phyloP scores from a whole-genome alignment of 2,888 invertebrate genomes.

The Caenorhabditis sp. region DNA sequence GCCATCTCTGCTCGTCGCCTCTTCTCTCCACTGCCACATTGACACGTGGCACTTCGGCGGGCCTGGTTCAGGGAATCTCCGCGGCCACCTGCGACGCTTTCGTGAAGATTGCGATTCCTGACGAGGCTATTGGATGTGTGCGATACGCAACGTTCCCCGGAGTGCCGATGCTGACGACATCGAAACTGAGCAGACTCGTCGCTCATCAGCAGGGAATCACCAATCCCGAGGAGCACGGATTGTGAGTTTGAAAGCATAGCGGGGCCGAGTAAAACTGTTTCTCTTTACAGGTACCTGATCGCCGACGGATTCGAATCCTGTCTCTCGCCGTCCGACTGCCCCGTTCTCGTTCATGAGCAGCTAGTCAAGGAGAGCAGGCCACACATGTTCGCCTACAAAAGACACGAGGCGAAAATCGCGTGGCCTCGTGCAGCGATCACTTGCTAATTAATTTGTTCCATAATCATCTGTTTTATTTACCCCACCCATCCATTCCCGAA shows the following conservation, averaged over 20 bases:
- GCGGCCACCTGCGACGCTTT: conserved; percentile 57
- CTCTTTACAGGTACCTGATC: conserved; percentile 72
- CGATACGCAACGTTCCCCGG: conserved; percentile 88
- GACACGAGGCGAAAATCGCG: conserved; percentile 95
- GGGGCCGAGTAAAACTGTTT: background rate
- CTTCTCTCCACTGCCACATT: conserved; percentile 51
- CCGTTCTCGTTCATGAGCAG: conserved; percentile 88
- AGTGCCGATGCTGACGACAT: conserved; percentile 91
- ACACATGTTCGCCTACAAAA: conserved; percentile 93
- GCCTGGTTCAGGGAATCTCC: background rate
- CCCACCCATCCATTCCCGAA: background rate
- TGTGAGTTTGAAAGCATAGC: no score
- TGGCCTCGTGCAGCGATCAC: conserved; percentile 84
- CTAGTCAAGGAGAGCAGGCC: conserved; percentile 84
- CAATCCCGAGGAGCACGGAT: conserved; percentile 95
- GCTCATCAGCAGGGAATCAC: conserved; percentile 95
- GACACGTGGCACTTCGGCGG: conserved; percentile 38
- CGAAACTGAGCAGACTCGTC: conserved; percentile 90
- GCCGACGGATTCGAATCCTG: conserved; percentile 85
- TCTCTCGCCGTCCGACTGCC: conserved; percentile 90
- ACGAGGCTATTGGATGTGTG: conserved; percentile 93
- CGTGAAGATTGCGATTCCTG: conserved; percentile 91
- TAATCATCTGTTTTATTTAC: conserved; percentile 14
- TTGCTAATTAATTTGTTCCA: conserved; percentile 4
- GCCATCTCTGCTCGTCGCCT: conserved; percentile 44